Conservation (phyloP, 2,888 invertebrate genomes). For the Ochlodes sylvanus region DNA sequence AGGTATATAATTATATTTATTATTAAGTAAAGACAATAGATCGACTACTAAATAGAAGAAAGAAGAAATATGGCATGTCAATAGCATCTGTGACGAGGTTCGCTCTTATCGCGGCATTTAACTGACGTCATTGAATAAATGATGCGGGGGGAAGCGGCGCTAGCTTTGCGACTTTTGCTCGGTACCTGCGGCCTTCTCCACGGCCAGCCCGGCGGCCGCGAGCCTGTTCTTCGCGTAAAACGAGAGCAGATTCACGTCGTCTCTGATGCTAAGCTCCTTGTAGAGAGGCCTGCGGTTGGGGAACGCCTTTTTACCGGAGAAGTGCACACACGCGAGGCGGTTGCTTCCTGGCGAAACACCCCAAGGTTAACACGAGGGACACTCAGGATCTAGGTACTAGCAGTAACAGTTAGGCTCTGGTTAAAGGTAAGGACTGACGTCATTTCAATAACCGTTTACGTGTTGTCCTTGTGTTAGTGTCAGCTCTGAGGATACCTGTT, state of each 20-base stretch:
- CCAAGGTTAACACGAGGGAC: conserved; percentile 71
- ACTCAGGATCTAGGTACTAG: conserved; percentile 56
- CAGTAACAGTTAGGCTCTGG: conserved; percentile 59
- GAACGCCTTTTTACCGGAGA: conserved; percentile 92
- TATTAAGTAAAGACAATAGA: background rate
- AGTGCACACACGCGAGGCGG: conserved; percentile 93
- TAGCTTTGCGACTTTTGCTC: conserved; percentile 66
- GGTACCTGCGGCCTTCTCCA: conserved; percentile 82
- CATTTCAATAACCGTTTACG: conserved; percentile 1
- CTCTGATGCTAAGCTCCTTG: conserved; percentile 91
- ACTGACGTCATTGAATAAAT: conserved; percentile 65
- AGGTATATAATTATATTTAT: background rate
- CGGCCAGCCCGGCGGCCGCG: conserved; percentile 85
- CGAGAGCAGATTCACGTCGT: conserved; percentile 94
- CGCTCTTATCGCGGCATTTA: conserved; percentile 55
- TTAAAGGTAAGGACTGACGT: conserved; percentile 43
- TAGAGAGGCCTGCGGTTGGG: conserved; percentile 90
- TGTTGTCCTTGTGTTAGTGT: conserved; percentile 9
- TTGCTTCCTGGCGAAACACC: conserved; percentile 89
- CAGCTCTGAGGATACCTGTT: conserved; percentile 81
- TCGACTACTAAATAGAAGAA: background rate
- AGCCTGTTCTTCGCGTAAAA: conserved; percentile 93
- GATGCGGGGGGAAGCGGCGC: conserved; percentile 76
- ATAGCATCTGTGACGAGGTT: conserved; percentile 42
- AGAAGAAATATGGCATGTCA: background rate